phyloP scores from a whole-genome alignment of 2,888 invertebrate species.

The Charanyca ferruginea region DNA sequence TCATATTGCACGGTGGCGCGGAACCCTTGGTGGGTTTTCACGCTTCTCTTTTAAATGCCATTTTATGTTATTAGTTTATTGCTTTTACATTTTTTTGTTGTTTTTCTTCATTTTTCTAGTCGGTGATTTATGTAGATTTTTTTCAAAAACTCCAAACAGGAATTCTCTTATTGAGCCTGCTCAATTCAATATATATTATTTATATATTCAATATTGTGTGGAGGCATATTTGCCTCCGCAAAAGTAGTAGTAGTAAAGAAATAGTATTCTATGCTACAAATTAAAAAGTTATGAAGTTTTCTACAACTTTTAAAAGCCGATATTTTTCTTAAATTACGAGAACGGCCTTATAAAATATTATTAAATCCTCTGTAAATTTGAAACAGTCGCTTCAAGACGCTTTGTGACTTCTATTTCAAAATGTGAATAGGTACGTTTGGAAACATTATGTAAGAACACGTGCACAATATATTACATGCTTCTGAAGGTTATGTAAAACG shows the following conservation, averaged over 20 bases:
- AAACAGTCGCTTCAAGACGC: neutral
- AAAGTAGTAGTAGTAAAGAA: no score
- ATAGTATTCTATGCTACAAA: neutral
- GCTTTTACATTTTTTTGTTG: neutral
- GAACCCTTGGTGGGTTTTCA: no score
- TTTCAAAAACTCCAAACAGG: neutral
- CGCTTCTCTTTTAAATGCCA: neutral
- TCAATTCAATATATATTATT: neutral
- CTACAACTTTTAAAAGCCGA: conserved; percentile 2
- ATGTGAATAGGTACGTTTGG: neutral
- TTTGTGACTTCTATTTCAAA: conserved; percentile 8
- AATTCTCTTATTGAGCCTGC: neutral
- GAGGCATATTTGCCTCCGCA: neutral
- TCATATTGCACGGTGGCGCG: no score
- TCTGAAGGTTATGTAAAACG: neutral
- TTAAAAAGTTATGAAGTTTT: no score
- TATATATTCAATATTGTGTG: no score
- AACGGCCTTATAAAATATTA: conserved; percentile 3
- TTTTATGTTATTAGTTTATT: no score
- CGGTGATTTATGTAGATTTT: neutral
- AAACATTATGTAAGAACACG: conserved; percentile 4
- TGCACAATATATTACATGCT: conserved; percentile 13
- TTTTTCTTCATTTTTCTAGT: neutral
- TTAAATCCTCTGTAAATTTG: neutral
- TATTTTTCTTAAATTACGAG: neutral